Evolutionary conservation across 2,888 invertebrate species (phyloP).

Genomic region (Onthophagus sagittarius): DNA sequence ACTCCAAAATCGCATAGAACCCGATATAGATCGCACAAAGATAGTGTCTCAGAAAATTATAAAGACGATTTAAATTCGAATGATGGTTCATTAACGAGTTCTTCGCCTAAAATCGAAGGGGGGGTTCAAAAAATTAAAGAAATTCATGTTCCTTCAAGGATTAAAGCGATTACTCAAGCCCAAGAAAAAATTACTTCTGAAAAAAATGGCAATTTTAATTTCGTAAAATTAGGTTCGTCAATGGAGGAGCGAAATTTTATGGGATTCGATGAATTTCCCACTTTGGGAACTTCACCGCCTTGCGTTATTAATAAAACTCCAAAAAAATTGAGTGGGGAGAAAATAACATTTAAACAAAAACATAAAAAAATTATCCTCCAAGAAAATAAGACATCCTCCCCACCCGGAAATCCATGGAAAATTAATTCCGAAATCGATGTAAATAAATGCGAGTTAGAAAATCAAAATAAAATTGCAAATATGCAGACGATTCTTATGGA

Average conservation of each 20-base stretch:
- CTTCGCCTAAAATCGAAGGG: neutral
- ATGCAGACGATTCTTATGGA: slow-evolving; percentile 64
- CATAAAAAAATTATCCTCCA: slow-evolving; percentile 50
- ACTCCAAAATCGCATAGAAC: slow-evolving; percentile 26
- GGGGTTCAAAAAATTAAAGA: neutral
- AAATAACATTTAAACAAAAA: slow-evolving; percentile 59
- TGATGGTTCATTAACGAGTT: neutral
- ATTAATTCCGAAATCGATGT: slow-evolving; percentile 42
- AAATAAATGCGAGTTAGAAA: slow-evolving; percentile 22
- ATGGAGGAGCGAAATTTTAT: slow-evolving; percentile 29
- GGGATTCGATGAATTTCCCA: slow-evolving; percentile 42
- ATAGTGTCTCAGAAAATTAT: slow-evolving; percentile 19
- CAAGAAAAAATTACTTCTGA: slow-evolving; percentile 34
- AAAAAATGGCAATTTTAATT: slow-evolving; percentile 27
- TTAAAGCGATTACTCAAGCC: slow-evolving; percentile 38
- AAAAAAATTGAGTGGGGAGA: slow-evolving; percentile 24
- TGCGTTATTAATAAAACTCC: slow-evolving; percentile 38
- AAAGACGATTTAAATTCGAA: neutral
- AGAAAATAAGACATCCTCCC: neutral
- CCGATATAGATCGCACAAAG: slow-evolving; percentile 26
- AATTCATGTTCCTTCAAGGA: slow-evolving; percentile 26
- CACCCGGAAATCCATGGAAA: slow-evolving; percentile 48
- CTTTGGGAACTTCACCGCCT: slow-evolving; percentile 31
- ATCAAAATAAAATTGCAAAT: slow-evolving; percentile 33
- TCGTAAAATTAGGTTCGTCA: slow-evolving; percentile 26